phyloP scores from a whole-genome alignment of 92 coral and sea anemone species.

The Palythoa grandis region DNA sequence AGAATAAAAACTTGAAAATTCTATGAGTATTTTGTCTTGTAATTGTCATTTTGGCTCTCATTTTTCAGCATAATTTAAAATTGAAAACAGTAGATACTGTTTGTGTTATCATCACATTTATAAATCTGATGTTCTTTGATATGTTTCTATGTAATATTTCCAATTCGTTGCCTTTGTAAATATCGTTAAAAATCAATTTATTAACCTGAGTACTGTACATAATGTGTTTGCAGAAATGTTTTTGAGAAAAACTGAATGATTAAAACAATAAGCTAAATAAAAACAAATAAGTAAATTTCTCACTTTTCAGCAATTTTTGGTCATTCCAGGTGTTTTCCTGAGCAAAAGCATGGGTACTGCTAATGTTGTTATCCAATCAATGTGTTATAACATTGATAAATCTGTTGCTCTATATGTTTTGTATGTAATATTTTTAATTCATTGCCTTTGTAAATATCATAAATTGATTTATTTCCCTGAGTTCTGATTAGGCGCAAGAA shows the following conservation, averaged over 20 bases:
- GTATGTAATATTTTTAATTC: not conserved
- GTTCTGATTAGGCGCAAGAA: too few species aligned
- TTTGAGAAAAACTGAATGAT: not conserved
- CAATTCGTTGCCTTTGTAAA: not conserved
- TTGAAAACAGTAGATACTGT: not conserved
- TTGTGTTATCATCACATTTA: not conserved
- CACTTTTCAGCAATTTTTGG: too few species aligned
- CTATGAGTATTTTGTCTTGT: not conserved
- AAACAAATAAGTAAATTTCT: too few species aligned
- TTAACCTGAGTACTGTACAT: too few species aligned
- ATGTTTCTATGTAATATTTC: not conserved
- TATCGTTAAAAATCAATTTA: not conserved
- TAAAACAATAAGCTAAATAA: too few species aligned
- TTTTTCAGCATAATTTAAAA: not conserved
- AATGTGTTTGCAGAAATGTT: too few species aligned
- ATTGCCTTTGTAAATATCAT: not conserved
- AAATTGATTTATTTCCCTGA: too few species aligned
- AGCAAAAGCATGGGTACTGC: too few species aligned
- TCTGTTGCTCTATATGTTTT: not conserved
- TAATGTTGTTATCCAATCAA: too few species aligned
- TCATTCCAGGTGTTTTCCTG: too few species aligned
- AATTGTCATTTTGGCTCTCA: not conserved
- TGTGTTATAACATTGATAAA: not conserved
- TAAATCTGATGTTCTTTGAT: not conserved
- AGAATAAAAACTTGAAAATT: too few species aligned